These are phyloP conservation scores for Nycticebus coucang DNA, from an alignment of 2,113 vertebrate genomes.

Conservation along the genomic window DNA sequence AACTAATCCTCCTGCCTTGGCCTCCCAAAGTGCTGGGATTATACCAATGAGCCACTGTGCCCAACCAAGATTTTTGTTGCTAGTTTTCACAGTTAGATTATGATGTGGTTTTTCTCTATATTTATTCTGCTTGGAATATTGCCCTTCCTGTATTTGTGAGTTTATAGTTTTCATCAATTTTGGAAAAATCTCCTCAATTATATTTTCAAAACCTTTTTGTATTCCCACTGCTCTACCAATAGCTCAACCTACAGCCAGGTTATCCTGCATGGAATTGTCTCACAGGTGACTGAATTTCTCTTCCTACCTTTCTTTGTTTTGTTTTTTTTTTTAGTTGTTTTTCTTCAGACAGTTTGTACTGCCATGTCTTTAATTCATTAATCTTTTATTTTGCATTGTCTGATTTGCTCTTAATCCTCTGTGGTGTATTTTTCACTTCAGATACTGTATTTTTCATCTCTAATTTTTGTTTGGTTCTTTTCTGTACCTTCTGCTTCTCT, in stretches of 20 bases:
- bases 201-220: neutral
- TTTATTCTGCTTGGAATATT: conserved; percentile 16
- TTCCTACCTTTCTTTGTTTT: neutral
- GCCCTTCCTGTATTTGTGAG: neutral
- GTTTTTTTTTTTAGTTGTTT: neutral
- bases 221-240: neutral
- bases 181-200: neutral
- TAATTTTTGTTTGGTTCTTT: neutral
- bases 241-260: neutral
- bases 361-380: neutral
- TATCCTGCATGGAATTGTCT: neutral
- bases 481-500: neutral
- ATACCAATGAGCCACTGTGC: neutral
- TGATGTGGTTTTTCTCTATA: neutral
- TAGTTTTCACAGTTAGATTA: neutral
- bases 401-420: neutral
- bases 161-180: conserved; percentile 2
- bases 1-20: neutral
- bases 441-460: neutral
- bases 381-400: neutral
- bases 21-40: neutral
- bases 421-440: neutral
- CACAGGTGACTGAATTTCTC: neutral
- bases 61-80: neutral
- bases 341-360: neutral